Evolutionary conservation across 2,113 vertebrate species (phyloP).

Genomic region (Grus americana): DNA sequence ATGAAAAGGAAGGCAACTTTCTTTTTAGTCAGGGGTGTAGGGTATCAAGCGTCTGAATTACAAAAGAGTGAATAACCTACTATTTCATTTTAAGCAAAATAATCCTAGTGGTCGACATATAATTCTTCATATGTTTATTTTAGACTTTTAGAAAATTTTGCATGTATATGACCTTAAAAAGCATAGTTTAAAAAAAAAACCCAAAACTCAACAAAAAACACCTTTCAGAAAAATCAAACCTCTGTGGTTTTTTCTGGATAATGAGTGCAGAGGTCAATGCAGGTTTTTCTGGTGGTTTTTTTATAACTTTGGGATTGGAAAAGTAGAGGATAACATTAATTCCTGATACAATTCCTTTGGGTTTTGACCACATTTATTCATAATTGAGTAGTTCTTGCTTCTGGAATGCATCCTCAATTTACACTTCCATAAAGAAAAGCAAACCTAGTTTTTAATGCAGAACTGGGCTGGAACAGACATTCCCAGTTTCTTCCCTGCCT

Average conservation of each 20-base stretch:
- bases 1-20: neutral
- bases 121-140: neutral
- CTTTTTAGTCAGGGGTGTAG: neutral
- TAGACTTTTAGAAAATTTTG: neutral
- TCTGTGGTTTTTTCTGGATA: neutral
- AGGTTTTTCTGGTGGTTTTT: neutral
- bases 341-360: neutral
- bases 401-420: neutral
- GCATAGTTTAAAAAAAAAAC: neutral
- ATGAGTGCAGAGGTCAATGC: neutral
- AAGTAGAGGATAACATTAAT: neutral
- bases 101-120: neutral
- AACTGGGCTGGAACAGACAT: neutral
- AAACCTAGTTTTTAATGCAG: neutral
- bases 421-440: neutral
- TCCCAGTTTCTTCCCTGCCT: neutral
- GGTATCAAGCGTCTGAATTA: neutral
- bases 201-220: neutral
- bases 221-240: neutral
- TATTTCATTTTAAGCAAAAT: neutral
- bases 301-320: neutral
- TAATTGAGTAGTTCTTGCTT: neutral
- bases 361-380: neutral
- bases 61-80: neutral
- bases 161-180: neutral